Percentiles rank a stretch among this genome's conserved stretches.
These are phyloP conservation scores for Yasuhikotakia modesta DNA, from an alignment of 2,797 vertebrate species.

Conservation along the genomic window DNA sequence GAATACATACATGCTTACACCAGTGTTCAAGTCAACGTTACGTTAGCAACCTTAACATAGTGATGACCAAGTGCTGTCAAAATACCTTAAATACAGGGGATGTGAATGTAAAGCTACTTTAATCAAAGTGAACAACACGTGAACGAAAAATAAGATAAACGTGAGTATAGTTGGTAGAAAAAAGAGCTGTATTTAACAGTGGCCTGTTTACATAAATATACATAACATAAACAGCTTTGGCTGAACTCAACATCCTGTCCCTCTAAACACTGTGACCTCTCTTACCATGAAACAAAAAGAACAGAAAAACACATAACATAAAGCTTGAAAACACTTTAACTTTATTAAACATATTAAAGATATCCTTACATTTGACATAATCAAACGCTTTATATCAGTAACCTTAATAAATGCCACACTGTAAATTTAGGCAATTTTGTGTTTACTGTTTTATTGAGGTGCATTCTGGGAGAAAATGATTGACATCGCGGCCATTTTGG, in stretches of 20 bases:
- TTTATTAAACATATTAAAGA: no score
- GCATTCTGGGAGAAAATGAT: constrained; percentile 80
- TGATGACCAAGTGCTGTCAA: no score
- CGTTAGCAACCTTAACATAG: no score
- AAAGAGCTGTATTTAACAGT: neutral
- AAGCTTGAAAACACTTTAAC: no score
- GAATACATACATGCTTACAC: no score
- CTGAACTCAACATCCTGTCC: neutral
- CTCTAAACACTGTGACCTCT: constrained; percentile 30
- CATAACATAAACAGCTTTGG: constrained; percentile 5
- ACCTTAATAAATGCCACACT: neutral
- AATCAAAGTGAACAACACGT: no score
- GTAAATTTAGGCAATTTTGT: constrained; percentile 36
- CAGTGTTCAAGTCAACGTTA: no score
- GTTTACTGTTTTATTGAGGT: constrained; percentile 69
- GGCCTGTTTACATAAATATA: neutral
- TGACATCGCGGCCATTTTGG: constrained; percentile 82
- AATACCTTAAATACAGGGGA: no score
- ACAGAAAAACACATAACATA: no score
- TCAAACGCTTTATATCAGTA: neutral
- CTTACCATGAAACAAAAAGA: no score
- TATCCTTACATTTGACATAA: neutral
- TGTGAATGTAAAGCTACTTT: no score
- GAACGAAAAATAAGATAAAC: neutral
- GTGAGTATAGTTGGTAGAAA: neutral